These are phyloP conservation scores for Diglossa cyanea DNA, from an alignment of 2,797 vertebrate genomes.

Conservation along the genomic window DNA sequence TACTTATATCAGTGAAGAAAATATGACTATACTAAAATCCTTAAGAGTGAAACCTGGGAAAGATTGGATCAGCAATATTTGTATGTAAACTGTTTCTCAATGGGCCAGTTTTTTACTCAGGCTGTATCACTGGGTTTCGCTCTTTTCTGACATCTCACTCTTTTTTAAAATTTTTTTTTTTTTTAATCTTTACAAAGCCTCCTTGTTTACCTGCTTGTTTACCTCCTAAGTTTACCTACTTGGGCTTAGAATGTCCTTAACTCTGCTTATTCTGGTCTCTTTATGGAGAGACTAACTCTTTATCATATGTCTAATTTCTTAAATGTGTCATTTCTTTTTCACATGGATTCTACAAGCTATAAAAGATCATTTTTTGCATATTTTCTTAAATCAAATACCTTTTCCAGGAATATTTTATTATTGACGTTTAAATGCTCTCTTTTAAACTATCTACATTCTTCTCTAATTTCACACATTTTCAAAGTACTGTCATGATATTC, in stretches of 20 bases:
- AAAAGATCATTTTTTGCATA: background rate
- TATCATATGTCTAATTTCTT: background rate
- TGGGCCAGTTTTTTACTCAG: background rate
- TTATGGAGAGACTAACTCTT: background rate
- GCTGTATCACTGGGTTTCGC: background rate
- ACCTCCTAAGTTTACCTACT: background rate
- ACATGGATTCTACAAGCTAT: background rate
- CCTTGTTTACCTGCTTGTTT: background rate
- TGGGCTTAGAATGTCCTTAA: background rate
- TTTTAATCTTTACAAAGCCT: background rate
- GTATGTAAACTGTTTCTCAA: background rate
- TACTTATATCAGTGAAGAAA: background rate
- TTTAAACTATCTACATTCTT: background rate
- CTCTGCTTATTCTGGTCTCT: background rate
- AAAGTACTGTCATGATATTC: background rate
- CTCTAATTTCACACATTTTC: background rate
- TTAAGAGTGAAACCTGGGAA: background rate
- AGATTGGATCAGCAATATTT: background rate
- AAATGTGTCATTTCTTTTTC: background rate
- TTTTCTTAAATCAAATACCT: background rate
- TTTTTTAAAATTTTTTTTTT: background rate
- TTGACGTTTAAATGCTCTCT: background rate
- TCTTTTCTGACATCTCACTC: background rate
- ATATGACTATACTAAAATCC: background rate
- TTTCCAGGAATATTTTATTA: background rate